Evolutionary conservation across 2,888 invertebrate genomes (phyloP), one percentile per base, ranked within the genome.

Genomic region (Dasypogon diadema): DNA sequence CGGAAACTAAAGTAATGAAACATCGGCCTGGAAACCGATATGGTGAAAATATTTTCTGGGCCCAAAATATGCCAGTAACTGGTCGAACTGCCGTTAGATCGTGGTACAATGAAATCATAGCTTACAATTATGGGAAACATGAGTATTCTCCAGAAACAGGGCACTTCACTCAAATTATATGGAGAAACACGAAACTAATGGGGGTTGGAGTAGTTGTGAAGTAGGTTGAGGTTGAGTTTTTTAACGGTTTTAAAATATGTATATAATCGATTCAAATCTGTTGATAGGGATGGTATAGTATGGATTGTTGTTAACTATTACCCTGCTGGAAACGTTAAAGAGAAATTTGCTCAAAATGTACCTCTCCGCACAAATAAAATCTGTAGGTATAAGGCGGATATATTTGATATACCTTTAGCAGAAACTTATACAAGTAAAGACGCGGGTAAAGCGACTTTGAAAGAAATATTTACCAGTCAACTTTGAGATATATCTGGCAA

Each of bases 161-260:
- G 12, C 95, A 96, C 83, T 95, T 96, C 82, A 92, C 93, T 0
- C 96, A 96, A 87, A 90, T 96, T 1, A 88, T 95, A 22, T 95
- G 95, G 95, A 91, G 91, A 80, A 90, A 89, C 58, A 92, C 91
- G 75, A 90, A 88, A 70, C 90, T 93, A 81, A 82, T 96, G 10
- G 96, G 96, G 81, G 82, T 96, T 10, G 96, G 96, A 2, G 88
- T 92, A 81, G 91, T 93, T 0, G 12, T 51, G 1, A 0, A 54
- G 54, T 22, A 22, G 2, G 22, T 21, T 54, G 5, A 30, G 10
- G 10, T 30, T 30, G 10, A 30, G 5, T 30, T 30, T 30, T 5
- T 30, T n/a, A n/a, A n/a, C n/a, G n/a, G n/a, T n/a, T n/a, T n/a
- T n/a, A n/a, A n/a, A n/a, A n/a, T n/a, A n/a, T n/a, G n/a, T n/a